Base-by-base conservation (phyloP, 64 coral and sea anemone species). In the Pocillopora damicornis region DNA sequence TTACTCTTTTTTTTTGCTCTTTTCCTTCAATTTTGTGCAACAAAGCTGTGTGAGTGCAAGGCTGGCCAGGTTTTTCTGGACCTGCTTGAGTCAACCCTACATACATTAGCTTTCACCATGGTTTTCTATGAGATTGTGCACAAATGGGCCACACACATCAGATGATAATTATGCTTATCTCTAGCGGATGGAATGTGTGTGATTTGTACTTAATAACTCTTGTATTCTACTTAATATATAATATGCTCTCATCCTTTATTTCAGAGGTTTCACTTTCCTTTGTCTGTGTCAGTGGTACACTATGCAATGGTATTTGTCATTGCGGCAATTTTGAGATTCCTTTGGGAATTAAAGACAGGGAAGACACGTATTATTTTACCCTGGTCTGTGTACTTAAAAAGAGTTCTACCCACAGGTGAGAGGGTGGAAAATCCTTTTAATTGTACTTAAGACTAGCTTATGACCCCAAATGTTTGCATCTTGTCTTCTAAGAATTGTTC, bases 321-420 rank as follows among this genome's bases (percentile, higher is more conserved):
- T 56, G 76, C 91, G 12, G 93, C 97, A 35, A 36, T 91, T 15
- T 72, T 87, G 42, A 76, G 97, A 73, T 88, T 87, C 62, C 77
- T 89, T 23, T 99, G 97, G 97, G 93, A 99, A 86, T 83, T 93
- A 10, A 89, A 89, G 59, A 85, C 74, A 51, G 85, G 65, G 26
- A 99, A 99, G 75, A 90, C 84, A 91, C 73, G 97, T 64, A 62
- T 95, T 30, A 87, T 95, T 38, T 80, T 99, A 26, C 75, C 88
- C 62, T 99, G 97, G 97, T 73, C 88, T 60, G 91, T 92, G 22
- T 99, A 95, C 63, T 34, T 99, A 20, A 99, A 91, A 79, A 99
- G 97, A 92, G 90, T 99, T 13, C 18, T 88, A 35, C 97, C 97
- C 72, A 93, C 97, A 87, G 97, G 97, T 98, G 42, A 60, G 79